A percentile compares a stretch with the other conserved stretches of the same genome.
Evolutionary conservation across 2,797 vertebrate species (phyloP).

Genomic region (Anabacerthia variegaticeps): DNA sequence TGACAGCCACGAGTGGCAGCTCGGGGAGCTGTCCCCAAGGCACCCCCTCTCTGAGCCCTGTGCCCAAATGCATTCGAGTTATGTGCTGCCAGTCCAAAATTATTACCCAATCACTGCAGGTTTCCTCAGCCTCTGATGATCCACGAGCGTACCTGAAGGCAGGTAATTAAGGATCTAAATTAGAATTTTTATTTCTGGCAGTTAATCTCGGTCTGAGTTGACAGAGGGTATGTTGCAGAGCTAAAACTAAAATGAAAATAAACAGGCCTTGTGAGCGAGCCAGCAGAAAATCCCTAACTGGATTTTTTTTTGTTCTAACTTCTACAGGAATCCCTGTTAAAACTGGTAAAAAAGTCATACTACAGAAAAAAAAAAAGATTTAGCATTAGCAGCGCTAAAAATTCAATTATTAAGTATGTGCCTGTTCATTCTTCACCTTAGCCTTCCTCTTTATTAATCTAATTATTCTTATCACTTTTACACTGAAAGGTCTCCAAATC

Average conservation of each 20-base stretch:
- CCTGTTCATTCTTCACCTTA: neutral
- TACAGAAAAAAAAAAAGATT: fast-evolving
- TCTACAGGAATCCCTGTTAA: neutral
- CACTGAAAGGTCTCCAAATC: neutral
- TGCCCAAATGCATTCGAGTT: neutral
- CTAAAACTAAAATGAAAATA: neutral
- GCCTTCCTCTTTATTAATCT: neutral
- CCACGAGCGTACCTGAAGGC: constrained; percentile 23
- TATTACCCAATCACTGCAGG: neutral
- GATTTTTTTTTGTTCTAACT: neutral
- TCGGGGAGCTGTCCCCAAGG: neutral
- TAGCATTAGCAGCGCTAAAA: neutral
- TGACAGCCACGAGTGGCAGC: neutral
- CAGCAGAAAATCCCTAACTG: neutral
- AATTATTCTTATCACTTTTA: neutral
- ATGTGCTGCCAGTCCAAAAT: neutral
- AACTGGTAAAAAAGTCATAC: neutral
- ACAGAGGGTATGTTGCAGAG: neutral
- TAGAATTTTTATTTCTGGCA: constrained; percentile 40
- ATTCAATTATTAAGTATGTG: neutral
- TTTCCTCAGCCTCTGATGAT: neutral
- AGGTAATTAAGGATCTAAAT: constrained; percentile 57
- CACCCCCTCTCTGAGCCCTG: no score
- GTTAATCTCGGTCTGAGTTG: neutral
- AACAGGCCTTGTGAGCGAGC: neutral